Percentiles rank a stretch among this genome's conserved stretches.
Evolutionary conservation across 1,140 invertebrate species (phyloP).

Genomic region (Macrotrachela quadricornifera): DNA sequence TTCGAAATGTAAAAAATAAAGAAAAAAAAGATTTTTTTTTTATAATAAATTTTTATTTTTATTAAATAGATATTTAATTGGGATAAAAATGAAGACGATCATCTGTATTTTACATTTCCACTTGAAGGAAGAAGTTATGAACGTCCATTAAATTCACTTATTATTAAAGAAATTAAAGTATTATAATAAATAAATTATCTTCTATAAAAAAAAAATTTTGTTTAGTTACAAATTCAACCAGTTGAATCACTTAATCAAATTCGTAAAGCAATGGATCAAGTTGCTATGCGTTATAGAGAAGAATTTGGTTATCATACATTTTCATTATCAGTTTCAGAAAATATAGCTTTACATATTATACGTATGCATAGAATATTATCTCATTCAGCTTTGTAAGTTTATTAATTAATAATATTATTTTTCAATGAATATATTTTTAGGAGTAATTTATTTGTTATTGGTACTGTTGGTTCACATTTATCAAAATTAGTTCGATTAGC

Average conservation of each 20-base stretch:
- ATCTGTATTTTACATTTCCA: slow-evolving; percentile 25
- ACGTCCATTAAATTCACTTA: slow-evolving; percentile 18
- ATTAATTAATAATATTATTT: background rate
- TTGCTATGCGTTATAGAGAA: slow-evolving; percentile 20
- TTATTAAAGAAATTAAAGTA: background rate
- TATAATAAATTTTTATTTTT: too few relatives aligned
- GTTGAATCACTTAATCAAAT: slow-evolving; percentile 20
- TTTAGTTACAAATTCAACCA: slow-evolving; percentile 20
- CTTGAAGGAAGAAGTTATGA: slow-evolving; percentile 20
- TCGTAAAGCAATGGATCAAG: slow-evolving; percentile 19
- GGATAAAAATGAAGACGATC: slow-evolving; percentile 1
- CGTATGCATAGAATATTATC: slow-evolving; percentile 26
- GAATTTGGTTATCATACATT: slow-evolving; percentile 25
- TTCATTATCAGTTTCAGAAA: slow-evolving; percentile 25
- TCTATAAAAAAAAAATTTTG: too few relatives aligned
- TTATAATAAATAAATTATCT: background rate
- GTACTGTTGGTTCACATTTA: slow-evolving; percentile 24
- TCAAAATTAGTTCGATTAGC: slow-evolving; percentile 23
- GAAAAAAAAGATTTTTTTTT: background rate
- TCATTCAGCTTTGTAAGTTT: slow-evolving; percentile 23
- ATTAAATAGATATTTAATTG: too few relatives aligned
- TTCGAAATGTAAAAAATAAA: background rate
- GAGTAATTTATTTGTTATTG: slow-evolving; percentile 26
- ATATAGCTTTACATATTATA: slow-evolving; percentile 22
- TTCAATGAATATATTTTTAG: slow-evolving; percentile 13